Conservation (phyloP, 2,888 invertebrate species). For the Trachelus stipa region DNA sequence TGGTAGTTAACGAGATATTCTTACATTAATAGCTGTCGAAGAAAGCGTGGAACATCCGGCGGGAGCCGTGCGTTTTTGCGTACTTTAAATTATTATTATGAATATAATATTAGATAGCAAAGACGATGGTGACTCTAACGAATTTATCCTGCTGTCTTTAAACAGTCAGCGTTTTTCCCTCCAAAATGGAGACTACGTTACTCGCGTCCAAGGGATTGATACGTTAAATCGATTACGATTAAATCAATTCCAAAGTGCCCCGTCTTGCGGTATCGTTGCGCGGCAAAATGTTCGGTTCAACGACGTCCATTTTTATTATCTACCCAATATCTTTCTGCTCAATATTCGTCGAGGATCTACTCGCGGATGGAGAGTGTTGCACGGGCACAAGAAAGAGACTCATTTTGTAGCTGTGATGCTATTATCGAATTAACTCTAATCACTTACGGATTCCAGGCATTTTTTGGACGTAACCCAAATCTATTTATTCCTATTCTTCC, state of each 20-base stretch:
- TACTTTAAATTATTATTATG: conserved; percentile 15
- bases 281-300: background rate
- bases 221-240: background rate
- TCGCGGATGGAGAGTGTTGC: conserved; percentile 6
- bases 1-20: conserved; percentile 17
- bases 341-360: conserved; percentile 41
- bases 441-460: conserved; percentile 27
- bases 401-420: conserved; percentile 48
- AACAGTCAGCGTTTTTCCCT: background rate
- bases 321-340: conserved; percentile 48
- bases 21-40: conserved; percentile 7
- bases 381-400: conserved; percentile 34
- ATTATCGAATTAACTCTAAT: conserved; percentile 47
- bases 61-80: conserved; percentile 12
- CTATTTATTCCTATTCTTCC: conserved; percentile 5
- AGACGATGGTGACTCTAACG: conserved; percentile 17
- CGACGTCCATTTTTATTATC: conserved; percentile 22
- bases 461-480: conserved; percentile 14
- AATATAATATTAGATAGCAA: conserved; percentile 21
- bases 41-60: background rate
- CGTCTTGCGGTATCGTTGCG: background rate
- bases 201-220: background rate
- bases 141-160: conserved; percentile 14
- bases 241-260: background rate
- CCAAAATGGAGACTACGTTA: background rate